Base-by-base conservation (phyloP, 2,797 vertebrate species). In the Phyllotis vaccarum region DNA sequence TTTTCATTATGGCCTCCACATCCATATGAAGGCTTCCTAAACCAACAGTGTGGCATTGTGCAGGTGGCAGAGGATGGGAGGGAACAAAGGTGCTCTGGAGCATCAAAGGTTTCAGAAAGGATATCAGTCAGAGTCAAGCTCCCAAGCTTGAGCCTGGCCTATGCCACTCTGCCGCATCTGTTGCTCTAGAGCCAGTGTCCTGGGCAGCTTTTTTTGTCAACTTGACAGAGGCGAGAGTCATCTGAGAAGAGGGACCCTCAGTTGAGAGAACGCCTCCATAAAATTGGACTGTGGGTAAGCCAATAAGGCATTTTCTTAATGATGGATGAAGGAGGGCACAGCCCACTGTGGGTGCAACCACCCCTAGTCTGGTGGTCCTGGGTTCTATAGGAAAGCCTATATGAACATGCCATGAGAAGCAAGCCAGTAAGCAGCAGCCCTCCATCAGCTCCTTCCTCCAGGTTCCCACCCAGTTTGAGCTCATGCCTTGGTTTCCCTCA, bases 101-200 rank as follows among this genome's bases (percentile, higher is more conserved):
- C 74, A n/a, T 17, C 46, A 46, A 40, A 88, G 46, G 58, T 9
- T 31, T 49, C 72, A 12, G 0, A 52, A 29, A 24, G 52, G 19
- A 90, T 34, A 22, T 16, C 19, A 17, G 17, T 22, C 22, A 31
- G 79, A 74, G 11, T 22, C 66, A 17, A 27, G 22, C 21, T 70
- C 78, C 70, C 70, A 52, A 52, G 62, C 10, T 9, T 52, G 27
- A 86, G 13, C 4, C 54, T 12, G 49, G 43, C 46, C 29, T 1
- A 0, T 2, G 2, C 56, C 8, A 5, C 3, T 29, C 60, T 34
- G 34, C n/a, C n/a, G 8, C 6, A 2, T 22, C 9, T 12, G 12
- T 31, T 43, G 72, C 34, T 46, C 85, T 29, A 54, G 37, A 43
- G 24, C 13, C 14, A 43, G 34, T 10, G 29, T 43, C 56, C 78